These are phyloP conservation scores for Leptopilina drosophilae DNA, from an alignment of 2,888 invertebrate genomes.

Conservation along the genomic window DNA sequence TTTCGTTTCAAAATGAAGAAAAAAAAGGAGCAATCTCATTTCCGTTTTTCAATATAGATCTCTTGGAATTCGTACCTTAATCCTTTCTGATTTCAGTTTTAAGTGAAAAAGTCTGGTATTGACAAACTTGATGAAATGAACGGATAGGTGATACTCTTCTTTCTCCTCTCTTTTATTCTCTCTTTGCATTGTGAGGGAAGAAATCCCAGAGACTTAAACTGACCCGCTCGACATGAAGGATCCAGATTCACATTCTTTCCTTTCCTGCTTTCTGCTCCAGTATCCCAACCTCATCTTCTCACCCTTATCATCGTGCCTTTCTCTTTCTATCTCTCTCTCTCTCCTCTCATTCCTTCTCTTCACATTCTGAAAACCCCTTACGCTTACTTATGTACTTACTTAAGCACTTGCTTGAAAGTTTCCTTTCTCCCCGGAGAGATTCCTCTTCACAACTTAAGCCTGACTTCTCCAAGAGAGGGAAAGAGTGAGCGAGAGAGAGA, in stretches of 20 bases:
- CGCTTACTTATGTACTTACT: slow-evolving; percentile 39
- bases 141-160: slow-evolving; percentile 29
- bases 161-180: slow-evolving; percentile 26
- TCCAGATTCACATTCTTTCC: slow-evolving; percentile 31
- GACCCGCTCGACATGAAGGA: slow-evolving; percentile 31
- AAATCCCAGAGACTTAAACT: slow-evolving; percentile 37
- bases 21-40: background rate
- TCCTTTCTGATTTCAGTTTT: background rate
- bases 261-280: slow-evolving; percentile 7
- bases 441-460: slow-evolving; percentile 40
- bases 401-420: slow-evolving; percentile 30
- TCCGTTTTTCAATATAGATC: slow-evolving; percentile 10
- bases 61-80: background rate
- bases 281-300: slow-evolving; percentile 17
- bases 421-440: background rate
- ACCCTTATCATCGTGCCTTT: slow-evolving; percentile 3
- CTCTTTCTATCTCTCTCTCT: background rate
- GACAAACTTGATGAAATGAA: slow-evolving; percentile 35
- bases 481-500: background rate
- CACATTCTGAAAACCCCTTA: slow-evolving; percentile 12
- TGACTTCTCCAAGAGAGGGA: background rate
- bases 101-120: slow-evolving; percentile 30
- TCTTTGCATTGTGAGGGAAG: slow-evolving; percentile 25
- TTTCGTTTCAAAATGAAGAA: too few relatives aligned
- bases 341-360: background rate